phyloP scores from a whole-genome alignment of 2,888 invertebrate species.

The Drosophila conformis region DNA sequence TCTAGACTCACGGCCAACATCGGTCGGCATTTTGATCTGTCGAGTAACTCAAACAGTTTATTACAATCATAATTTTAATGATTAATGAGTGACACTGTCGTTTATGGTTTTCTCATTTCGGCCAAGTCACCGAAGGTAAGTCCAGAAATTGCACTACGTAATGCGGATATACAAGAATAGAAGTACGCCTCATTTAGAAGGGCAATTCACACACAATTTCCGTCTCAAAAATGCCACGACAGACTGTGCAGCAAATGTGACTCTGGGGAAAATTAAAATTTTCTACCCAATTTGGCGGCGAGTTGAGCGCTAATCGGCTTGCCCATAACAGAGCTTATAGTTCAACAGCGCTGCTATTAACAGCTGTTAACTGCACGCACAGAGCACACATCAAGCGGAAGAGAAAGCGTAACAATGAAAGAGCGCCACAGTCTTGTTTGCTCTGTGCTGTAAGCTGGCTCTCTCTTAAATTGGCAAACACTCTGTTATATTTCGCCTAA shows the following conservation, averaged over 20 bases:
- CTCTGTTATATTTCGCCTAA: slow-evolving; percentile 13
- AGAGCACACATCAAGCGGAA: neutral
- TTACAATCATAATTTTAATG: slow-evolving; percentile 39
- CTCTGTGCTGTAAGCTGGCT: slow-evolving; percentile 1
- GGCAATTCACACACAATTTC: slow-evolving; percentile 49
- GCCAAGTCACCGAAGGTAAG: slow-evolving; percentile 17
- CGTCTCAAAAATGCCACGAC: slow-evolving; percentile 20
- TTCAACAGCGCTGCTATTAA: slow-evolving; percentile 16
- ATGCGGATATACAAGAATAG: neutral
- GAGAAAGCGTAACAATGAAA: slow-evolving; percentile 3
- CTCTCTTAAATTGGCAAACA: slow-evolving; percentile 18
- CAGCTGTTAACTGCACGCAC: slow-evolving; percentile 26
- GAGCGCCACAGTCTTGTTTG: slow-evolving; percentile 6
- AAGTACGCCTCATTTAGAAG: slow-evolving; percentile 9
- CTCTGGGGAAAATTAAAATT: slow-evolving; percentile 73
- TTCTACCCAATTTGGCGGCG: slow-evolving; percentile 67
- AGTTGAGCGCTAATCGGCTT: slow-evolving; percentile 15
- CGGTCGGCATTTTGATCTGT: slow-evolving; percentile 11
- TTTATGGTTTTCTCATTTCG: slow-evolving; percentile 10
- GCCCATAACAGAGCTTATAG: neutral
- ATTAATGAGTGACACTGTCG: slow-evolving; percentile 64
- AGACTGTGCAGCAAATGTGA: slow-evolving; percentile 45
- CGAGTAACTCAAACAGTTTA: slow-evolving; percentile 31
- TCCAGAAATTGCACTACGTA: slow-evolving; percentile 13
- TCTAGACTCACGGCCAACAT: slow-evolving; percentile 16